Conservation (phyloP, 2,797 vertebrate species). For the Amphiprion clarkii region DNA sequence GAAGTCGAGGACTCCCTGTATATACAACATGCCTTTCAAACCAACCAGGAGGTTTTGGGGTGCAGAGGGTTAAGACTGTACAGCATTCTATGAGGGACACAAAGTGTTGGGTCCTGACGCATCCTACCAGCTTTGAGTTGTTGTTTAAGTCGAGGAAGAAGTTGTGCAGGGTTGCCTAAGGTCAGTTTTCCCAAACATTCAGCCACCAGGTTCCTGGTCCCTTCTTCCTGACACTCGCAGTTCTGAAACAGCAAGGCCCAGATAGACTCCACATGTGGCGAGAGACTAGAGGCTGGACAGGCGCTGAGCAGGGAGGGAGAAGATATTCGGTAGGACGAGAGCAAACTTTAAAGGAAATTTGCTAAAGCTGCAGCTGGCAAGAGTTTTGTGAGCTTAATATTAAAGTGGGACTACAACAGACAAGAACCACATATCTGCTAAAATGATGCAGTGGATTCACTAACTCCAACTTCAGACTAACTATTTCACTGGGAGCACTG, state of each 20-base stretch:
- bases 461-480: too few relatives aligned
- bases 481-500: too few relatives aligned
- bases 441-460: neutral
- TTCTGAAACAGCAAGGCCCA: conserved; percentile 93
- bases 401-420: neutral
- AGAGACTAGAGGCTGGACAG: conserved; percentile 85
- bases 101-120: neutral
- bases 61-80: too few relatives aligned
- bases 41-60: too few relatives aligned
- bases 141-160: conserved; percentile 90
- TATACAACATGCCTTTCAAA: too few relatives aligned
- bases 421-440: neutral
- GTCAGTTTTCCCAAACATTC: conserved; percentile 95
- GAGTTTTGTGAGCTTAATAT: too few relatives aligned
- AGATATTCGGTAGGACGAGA: neutral
- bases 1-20: too few relatives aligned
- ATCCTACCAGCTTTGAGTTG: conserved; percentile 89
- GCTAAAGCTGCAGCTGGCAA: neutral
- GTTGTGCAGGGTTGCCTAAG: conserved; percentile 87
- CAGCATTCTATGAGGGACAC: too few relatives aligned
- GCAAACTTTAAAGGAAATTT: neutral
- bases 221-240: conserved; percentile 92
- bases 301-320: conserved; percentile 68
- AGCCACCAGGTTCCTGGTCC: conserved; percentile 93
- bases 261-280: conserved; percentile 90